Evolutionary conservation across 2,113 vertebrate genomes (phyloP), one percentile per base, ranked within the genome.

Genomic region (Thalassarche chlororhynchos): DNA sequence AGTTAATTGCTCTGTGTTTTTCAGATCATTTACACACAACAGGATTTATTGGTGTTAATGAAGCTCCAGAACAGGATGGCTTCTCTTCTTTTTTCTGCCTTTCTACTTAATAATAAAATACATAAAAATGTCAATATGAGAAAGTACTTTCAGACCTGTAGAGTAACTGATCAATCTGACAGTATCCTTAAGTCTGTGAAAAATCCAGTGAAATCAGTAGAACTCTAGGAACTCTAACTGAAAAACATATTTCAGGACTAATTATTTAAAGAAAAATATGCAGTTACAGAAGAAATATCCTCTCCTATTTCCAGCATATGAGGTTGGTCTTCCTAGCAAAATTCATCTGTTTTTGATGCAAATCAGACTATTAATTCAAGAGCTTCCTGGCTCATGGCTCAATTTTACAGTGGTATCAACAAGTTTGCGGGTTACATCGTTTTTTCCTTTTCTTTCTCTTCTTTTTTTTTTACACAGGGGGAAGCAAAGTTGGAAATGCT

Each of bases 1-100:
- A 94, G 62, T 55, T 98, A 97, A 98, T 98, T 98, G 80, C 87
- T 95, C 32, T 54, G 95, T 96, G 52, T 95, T 97, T 96, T 91
- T 94, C 70, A 97, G 64, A 76, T 97, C 79, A 96, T 98, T 98
- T 98, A 64, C 71, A 97, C 0, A 47, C 93, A 95, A 90, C 78
- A 91, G 75, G 78, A 97, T 98, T 98, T 98, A 97, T 70, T 96
- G 42, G 46, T 77, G 52, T 57, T 96, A 97, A 81, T 93, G 96
- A 97, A 95, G n/a, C 28, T 96, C 80, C 79, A 93, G 93, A 96
- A 55, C 6, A 66, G 15, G 61, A 93, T 64, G 51, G 34, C 25
- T 97, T 96, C 66, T 72, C 17, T 87, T n/a, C 14, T 32, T 89
- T 93, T 89, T 95, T 89, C 42, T 95, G 44, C 42, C 36, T 66